A percentile compares a stretch with the other conserved stretches of the same genome.
phyloP scores from a whole-genome alignment of 1,140 invertebrate species.

The Asbolus verrucosus region DNA sequence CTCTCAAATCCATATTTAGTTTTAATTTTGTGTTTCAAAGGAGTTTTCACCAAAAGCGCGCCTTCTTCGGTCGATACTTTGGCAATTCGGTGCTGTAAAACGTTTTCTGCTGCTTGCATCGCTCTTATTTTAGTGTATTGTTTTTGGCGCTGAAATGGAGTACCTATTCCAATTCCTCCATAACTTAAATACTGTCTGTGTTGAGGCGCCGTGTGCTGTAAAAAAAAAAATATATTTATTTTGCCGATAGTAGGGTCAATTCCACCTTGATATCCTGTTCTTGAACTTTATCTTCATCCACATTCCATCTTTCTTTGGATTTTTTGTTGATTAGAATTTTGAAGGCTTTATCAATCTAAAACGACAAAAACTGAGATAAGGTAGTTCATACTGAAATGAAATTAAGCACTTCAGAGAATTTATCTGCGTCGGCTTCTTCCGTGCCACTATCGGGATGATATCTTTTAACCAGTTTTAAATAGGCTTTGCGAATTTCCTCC shows the following conservation, averaged over 20 bases:
- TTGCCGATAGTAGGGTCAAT: too few relatives aligned
- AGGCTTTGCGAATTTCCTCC: conserved; percentile 78
- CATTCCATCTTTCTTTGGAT: conserved; percentile 65
- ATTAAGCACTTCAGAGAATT: conserved; percentile 78
- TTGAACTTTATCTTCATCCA: conserved; percentile 66
- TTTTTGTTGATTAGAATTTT: conserved; percentile 71
- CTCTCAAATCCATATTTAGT: conserved; percentile 88
- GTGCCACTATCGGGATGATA: conserved; percentile 86
- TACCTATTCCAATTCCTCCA: conserved; percentile 82
- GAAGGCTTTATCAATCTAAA: conserved; percentile 62
- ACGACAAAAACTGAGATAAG: conserved; percentile 11
- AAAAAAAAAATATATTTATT: conserved; percentile 56
- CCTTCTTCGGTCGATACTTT: conserved; percentile 77
- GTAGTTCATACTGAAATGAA: not conserved
- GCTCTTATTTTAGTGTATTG: conserved; percentile 79
- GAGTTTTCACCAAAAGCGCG: conserved; percentile 74
- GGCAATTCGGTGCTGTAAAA: conserved; percentile 79
- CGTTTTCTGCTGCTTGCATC: conserved; percentile 78
- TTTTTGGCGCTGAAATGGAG: conserved; percentile 80
- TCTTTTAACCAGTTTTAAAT: conserved; percentile 80
- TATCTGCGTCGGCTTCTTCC: conserved; percentile 73
- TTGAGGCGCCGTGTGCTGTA: conserved; percentile 86
- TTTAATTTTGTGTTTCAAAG: conserved; percentile 78
- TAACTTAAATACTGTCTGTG: conserved; percentile 87
- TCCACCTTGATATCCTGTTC: conserved; percentile 65